A percentile compares a stretch with the other conserved stretches of the same genome.
Evolutionary conservation across 2,888 invertebrate species (phyloP).

Genomic region (Anaspis maculata): DNA sequence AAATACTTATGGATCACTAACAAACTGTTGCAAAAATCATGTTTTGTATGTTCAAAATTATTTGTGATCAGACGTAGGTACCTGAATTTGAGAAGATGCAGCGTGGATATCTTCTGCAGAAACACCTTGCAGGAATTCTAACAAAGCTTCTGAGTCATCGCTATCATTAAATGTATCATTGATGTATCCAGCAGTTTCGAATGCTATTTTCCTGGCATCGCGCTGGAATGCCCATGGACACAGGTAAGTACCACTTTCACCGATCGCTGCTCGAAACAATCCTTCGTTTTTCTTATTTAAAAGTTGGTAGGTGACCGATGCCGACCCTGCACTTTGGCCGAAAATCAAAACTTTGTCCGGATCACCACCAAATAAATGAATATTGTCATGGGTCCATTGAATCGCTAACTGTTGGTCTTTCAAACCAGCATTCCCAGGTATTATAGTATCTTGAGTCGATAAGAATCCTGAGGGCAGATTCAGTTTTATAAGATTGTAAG

Average conservation of each 20-base stretch:
- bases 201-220: constrained; percentile 8
- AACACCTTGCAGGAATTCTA: constrained; percentile 9
- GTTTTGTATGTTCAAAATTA: not conserved
- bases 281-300: constrained; percentile 9
- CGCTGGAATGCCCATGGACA: constrained; percentile 13
- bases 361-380: constrained; percentile 61
- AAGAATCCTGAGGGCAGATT: constrained; percentile 51
- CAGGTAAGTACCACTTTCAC: constrained; percentile 16
- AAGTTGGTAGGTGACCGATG: constrained; percentile 23
- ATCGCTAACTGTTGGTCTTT: constrained; percentile 65
- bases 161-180: constrained; percentile 7
- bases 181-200: constrained; percentile 10
- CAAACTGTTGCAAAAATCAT: not conserved
- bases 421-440: constrained; percentile 63
- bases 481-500: constrained; percentile 5
- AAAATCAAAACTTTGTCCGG: constrained; percentile 56
- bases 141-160: constrained; percentile 9
- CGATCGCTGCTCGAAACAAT: constrained; percentile 16
- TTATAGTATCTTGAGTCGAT: constrained; percentile 58
- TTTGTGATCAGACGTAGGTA: not conserved
- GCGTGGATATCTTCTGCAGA: constrained; percentile 9
- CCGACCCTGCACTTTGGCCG: constrained; percentile 65
- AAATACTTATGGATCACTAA: too few species aligned
- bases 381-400: constrained; percentile 60
- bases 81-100: constrained; percentile 6